Conservation (phyloP, 2,888 invertebrate genomes). For the Acleris laterana region DNA sequence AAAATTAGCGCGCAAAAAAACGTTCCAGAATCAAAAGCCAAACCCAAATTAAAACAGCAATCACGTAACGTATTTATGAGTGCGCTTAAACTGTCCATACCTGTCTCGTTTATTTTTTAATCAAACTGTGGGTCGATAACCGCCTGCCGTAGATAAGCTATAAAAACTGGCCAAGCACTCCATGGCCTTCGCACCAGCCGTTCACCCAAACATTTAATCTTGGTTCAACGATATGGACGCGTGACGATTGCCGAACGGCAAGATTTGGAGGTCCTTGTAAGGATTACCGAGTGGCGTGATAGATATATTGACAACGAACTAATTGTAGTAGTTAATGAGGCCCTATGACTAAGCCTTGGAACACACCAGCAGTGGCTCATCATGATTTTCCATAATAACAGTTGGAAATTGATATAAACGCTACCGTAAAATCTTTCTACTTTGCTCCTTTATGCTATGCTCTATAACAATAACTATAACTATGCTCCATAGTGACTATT, state of each 20-base stretch:
- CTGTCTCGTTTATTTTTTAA: constrained; percentile 34
- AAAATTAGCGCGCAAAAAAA: background rate
- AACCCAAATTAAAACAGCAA: constrained; percentile 25
- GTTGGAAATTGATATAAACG: too few species aligned
- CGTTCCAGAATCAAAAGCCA: constrained; percentile 22
- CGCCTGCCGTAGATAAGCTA: constrained; percentile 61
- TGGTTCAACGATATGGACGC: constrained; percentile 54
- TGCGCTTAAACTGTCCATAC: constrained; percentile 27
- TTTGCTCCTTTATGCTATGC: too few species aligned
- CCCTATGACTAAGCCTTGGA: too few species aligned
- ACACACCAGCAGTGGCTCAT: too few species aligned
- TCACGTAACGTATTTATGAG: constrained; percentile 32
- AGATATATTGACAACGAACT: background rate
- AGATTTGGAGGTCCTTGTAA: constrained; percentile 32
- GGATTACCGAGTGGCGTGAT: constrained; percentile 14
- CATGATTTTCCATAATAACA: too few species aligned
- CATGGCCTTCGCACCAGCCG: constrained; percentile 76
- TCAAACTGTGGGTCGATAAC: constrained; percentile 60
- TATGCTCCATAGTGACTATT: too few species aligned
- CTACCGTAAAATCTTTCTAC: too few species aligned
- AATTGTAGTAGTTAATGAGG: too few species aligned
- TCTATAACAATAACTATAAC: too few species aligned
- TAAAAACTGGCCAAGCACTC: constrained; percentile 70
- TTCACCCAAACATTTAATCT: constrained; percentile 70
- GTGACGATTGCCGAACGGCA: constrained; percentile 53